Percentiles rank a stretch among this genome's conserved stretches.
Conservation (phyloP, 2,888 invertebrate genomes). For the Aphidoletes aphidimyza region DNA sequence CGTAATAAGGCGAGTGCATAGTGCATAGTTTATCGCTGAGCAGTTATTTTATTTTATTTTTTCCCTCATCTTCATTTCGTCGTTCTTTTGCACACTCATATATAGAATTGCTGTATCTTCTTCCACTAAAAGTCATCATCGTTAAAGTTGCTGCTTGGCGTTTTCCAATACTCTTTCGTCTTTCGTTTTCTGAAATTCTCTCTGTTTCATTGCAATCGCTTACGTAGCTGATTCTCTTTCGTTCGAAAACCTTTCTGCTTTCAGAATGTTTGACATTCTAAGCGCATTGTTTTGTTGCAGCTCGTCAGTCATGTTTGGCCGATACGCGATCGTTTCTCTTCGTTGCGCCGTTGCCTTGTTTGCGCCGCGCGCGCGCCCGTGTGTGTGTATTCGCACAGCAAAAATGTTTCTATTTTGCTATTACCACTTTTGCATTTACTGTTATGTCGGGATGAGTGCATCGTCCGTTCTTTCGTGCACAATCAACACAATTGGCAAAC, state of each 20-base stretch:
- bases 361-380: not conserved
- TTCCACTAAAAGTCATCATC: no score
- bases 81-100: no score
- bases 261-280: not conserved
- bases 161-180: no score
- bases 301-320: not conserved
- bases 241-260: no score
- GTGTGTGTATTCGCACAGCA: not conserved
- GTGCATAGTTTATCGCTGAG: constrained; percentile 41
- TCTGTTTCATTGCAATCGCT: no score
- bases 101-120: no score
- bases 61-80: no score
- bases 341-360: not conserved
- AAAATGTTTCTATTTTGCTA: not conserved
- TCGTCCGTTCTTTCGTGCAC: constrained; percentile 1
- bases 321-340: not conserved
- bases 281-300: not conserved
- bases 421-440: constrained; percentile 34
- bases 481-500: constrained; percentile 36
- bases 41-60: constrained; percentile 27
- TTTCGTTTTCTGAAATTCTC: no score
- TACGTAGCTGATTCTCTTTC: no score
- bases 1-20: constrained; percentile 26
- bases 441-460: constrained; percentile 46
- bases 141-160: no score